Base-by-base conservation (phyloP, 1,140 invertebrate genomes). In the Liolophura sinensis region DNA sequence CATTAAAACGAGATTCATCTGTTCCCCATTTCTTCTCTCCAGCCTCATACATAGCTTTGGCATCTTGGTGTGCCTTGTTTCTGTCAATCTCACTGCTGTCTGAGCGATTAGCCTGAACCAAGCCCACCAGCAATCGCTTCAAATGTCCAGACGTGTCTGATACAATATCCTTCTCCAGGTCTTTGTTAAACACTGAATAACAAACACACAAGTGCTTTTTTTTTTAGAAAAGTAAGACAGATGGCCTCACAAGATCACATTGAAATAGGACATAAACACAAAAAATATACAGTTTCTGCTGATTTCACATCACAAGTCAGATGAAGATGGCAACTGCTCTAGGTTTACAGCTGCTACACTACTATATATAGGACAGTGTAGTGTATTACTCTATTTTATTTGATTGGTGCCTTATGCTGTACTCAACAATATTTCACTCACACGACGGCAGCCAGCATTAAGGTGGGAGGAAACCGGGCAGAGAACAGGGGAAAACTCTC, bases 141-240 rank as follows among this genome's bases (percentile, higher is more conserved):
- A 98, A 97, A 81, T 94, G 89, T 0, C 95, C 96, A 1, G 94
- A 96, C 20, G 96, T 97, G 78, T 99, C 97, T 24, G 91, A 92
- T 77, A 92, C 92, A 60, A 99, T 87, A 77, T 97, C 95, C 11
- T 89, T 89, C 81, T 99, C 96, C 64, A 99, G 84, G 60, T 89
- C 86, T 80, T 90, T 92, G 69, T 90, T 90, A 82, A 94, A 98
- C 72, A 95, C 92, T 94, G 66, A 46, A 70, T 12, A 62, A 65
- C 9, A 47, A 51, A 64, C 31, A 27, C 51, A 64, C n/a, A n/a
- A n/a, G n/a, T n/a, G n/a, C n/a, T 31, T 31, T 18, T 7, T 24
- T 59, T 31, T 5, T 16, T 54, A 54, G 3, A 54, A 20, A 3
- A 54, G 7, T 12, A 54, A 12, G 12, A 20, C 3, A n/a, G 31